Percentiles rank a stretch among this genome's conserved stretches.
These are phyloP conservation scores for Euzetes globulus DNA, from an alignment of 2,888 invertebrate genomes.

Conservation along the genomic window DNA sequence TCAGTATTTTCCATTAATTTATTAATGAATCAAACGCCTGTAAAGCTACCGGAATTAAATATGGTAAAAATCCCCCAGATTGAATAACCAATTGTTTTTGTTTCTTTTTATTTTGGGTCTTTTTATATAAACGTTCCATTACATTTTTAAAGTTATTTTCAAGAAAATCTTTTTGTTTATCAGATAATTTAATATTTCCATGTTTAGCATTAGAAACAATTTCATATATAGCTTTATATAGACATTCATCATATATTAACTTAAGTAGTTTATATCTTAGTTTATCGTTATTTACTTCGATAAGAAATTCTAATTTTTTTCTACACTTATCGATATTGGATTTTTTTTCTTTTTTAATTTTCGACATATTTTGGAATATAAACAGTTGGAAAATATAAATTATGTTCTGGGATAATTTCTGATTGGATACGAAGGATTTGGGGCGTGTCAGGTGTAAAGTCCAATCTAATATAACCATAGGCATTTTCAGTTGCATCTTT, in stretches of 20 bases:
- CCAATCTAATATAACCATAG: constrained; percentile 12
- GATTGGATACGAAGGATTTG: not conserved
- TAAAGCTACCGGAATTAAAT: not conserved
- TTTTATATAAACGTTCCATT: not conserved
- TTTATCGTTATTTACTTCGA: not conserved
- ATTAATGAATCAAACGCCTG: not conserved
- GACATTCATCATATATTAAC: not conserved
- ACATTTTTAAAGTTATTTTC: not conserved
- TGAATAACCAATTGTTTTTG: not conserved
- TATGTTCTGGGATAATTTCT: not conserved
- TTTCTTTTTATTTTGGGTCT: not conserved
- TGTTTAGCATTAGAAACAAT: constrained; percentile 21
- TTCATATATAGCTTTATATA: constrained; percentile 23
- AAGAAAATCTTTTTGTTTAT: not conserved
- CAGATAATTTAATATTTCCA: not conserved
- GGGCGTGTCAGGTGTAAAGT: not conserved
- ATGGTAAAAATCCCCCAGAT: not conserved
- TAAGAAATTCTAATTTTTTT: constrained; percentile 5
- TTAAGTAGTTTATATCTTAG: not conserved
- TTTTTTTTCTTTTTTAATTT: too few relatives aligned
- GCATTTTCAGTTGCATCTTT: constrained; percentile 25
- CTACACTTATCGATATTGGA: not conserved
- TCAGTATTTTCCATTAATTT: not conserved
- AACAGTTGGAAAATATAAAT: not conserved
- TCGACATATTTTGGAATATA: not conserved